Conservation (phyloP, 30 jellyfish, hydroid and myxozoan species). For the Cassiopea andromeda region DNA sequence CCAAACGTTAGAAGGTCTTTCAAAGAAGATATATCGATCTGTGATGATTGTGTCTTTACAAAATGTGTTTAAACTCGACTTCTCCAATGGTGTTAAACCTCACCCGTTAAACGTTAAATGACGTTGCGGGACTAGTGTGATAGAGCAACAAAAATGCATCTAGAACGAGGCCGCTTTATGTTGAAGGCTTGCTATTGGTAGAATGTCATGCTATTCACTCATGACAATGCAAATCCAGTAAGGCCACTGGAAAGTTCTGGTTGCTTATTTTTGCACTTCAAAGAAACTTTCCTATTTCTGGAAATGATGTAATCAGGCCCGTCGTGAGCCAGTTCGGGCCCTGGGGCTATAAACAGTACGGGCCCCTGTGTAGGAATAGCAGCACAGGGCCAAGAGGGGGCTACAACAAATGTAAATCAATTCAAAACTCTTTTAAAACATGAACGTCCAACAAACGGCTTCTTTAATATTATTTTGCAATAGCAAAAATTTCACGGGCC, state of each 20-base stretch:
- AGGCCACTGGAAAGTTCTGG: not conserved
- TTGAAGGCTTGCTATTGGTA: not conserved
- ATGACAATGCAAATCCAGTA: slow-evolving; percentile 23
- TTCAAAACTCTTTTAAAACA: too few relatives aligned
- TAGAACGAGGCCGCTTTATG: not conserved
- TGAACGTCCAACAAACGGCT: too few relatives aligned
- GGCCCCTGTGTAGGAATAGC: too few relatives aligned
- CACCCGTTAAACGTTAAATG: not conserved
- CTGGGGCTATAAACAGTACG: too few relatives aligned
- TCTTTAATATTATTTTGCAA: not conserved
- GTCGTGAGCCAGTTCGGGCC: too few relatives aligned
- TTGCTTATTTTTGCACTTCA: not conserved
- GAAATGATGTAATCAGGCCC: not conserved
- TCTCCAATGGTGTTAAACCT: not conserved
- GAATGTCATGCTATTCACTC: slow-evolving; percentile 14
- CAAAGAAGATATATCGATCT: not conserved
- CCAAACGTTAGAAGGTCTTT: not conserved
- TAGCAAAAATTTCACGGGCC: not conserved
- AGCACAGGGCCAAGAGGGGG: too few relatives aligned
- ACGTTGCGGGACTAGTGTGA: not conserved
- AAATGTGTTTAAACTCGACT: not conserved
- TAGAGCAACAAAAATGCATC: not conserved
- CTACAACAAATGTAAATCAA: too few relatives aligned
- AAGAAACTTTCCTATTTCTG: not conserved
- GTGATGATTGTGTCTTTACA: not conserved